Conservation (phyloP, 2,113 vertebrate species). For the Dromaius novaehollandiae region DNA sequence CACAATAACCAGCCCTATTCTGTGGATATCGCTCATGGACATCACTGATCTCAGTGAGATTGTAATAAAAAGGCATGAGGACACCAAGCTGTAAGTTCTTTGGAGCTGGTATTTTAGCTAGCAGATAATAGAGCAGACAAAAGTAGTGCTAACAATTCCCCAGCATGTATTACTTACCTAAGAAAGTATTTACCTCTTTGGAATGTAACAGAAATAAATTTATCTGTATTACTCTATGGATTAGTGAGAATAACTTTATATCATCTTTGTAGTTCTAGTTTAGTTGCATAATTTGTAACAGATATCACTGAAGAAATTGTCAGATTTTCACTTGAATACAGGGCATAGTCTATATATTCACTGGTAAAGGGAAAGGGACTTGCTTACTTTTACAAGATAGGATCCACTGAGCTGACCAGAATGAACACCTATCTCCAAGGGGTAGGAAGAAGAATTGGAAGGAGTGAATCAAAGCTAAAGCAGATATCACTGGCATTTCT, state of each 20-base stretch:
- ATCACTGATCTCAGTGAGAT: rapidly evolving
- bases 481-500: neutral
- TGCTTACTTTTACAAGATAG: neutral
- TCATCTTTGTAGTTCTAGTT: neutral
- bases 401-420: neutral
- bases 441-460: neutral
- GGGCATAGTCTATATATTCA: neutral
- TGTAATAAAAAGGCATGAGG: neutral
- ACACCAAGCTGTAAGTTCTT: neutral
- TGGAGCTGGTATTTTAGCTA: neutral
- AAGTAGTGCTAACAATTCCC: neutral
- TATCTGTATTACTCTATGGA: neutral
- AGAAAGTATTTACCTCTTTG: neutral
- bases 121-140: neutral
- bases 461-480: neutral
- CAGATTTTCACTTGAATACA: neutral
- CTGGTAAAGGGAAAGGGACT: neutral
- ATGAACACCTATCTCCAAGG: neutral
- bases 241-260: neutral
- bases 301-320: neutral
- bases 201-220: neutral
- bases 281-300: neutral
- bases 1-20: neutral
- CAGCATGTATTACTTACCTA: neutral
- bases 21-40: too few relatives aligned